These are phyloP conservation scores for Mesitornis unicolor DNA, from an alignment of 2,113 vertebrate genomes.

Conservation along the genomic window DNA sequence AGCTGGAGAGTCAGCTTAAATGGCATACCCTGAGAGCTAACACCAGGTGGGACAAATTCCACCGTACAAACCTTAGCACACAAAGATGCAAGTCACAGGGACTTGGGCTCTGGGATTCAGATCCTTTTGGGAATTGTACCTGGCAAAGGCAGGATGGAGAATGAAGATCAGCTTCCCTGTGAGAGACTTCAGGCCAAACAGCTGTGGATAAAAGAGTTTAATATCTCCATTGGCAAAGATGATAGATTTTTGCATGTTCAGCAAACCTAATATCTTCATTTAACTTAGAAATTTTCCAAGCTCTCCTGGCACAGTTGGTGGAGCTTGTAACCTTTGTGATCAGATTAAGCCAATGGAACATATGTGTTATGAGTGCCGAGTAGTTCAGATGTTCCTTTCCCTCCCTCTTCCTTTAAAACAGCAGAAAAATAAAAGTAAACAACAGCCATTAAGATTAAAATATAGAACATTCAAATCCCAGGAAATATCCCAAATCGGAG, in stretches of 20 bases:
- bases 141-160: background rate
- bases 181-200: constrained; percentile 21
- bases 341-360: background rate
- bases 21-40: background rate
- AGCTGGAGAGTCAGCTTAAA: background rate
- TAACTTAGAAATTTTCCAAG: constrained; percentile 6
- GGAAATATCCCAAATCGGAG: background rate
- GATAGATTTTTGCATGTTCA: background rate
- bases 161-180: background rate
- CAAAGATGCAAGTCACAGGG: background rate
- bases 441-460: background rate
- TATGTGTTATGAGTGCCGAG: background rate
- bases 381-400: background rate
- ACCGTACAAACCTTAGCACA: rapidly evolving
- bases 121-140: background rate
- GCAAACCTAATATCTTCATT: background rate
- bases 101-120: rapidly evolving
- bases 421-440: background rate
- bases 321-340: background rate
- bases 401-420: background rate
- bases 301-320: background rate
- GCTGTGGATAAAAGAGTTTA: background rate
- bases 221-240: background rate
- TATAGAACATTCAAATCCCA: background rate
- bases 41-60: background rate